phyloP scores from a whole-genome alignment of 2,797 vertebrate genomes.

The Falco concolor region DNA sequence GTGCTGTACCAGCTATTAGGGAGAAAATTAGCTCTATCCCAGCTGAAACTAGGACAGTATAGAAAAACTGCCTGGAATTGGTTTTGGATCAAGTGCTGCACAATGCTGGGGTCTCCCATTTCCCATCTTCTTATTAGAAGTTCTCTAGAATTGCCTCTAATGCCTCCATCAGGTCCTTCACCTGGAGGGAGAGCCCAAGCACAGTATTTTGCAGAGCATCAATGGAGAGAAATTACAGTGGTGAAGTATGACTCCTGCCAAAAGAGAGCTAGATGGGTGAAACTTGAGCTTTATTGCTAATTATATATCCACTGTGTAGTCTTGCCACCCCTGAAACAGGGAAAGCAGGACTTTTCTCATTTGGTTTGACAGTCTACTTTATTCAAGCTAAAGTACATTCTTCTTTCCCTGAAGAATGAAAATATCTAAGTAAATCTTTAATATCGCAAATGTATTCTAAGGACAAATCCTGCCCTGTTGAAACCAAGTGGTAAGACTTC shows the following conservation, averaged over 20 bases:
- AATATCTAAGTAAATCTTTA: not conserved
- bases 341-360: not conserved
- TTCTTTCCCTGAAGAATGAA: not conserved
- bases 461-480: not conserved
- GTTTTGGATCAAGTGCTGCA: not conserved
- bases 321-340: not conserved
- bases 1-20: too few relatives aligned
- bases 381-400: not conserved
- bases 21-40: too few relatives aligned
- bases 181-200: not conserved
- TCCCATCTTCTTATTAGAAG: not conserved
- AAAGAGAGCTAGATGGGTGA: not conserved
- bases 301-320: not conserved
- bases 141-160: not conserved
- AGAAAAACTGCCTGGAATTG: not conserved
- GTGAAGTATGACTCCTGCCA: too few relatives aligned
- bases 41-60: too few relatives aligned
- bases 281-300: not conserved
- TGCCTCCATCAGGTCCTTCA: not conserved
- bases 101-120: not conserved
- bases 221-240: not conserved
- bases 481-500: not conserved
- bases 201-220: not conserved
- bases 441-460: not conserved
- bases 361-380: not conserved